Base-by-base conservation (phyloP, 1,140 invertebrate species). In the Campoletis sonorensis region DNA sequence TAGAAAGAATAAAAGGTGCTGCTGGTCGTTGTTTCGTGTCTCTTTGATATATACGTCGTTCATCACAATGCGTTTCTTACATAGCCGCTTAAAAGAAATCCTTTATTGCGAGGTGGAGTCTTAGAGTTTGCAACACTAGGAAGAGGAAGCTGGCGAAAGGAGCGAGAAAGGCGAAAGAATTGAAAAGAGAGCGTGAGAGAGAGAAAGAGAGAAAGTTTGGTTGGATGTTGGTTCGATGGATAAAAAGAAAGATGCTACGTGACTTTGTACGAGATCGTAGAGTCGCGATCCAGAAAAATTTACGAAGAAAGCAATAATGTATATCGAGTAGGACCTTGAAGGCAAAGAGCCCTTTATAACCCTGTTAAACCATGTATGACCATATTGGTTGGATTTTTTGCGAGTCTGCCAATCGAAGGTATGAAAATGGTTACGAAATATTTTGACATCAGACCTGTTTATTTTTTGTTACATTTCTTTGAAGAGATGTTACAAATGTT, bases 181-280 rank as follows among this genome's bases (percentile, higher is more conserved):
- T 18, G 72, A 15, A 80, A 26, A 16, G 61, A 51, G 23, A 27
- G 23, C 4, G 23, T 27, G 61, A 64, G 40, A 33, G 21, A 33
- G 10, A 51, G 4, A 68, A 16, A 40, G 58, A n/a, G 16, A 1
- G 51, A 54, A 21, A 64, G 76, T 61, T 77, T 64, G 37, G 61
- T 58, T 23, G 51, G 61, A 78, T 78, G 76, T 23, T 78, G 76
- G 76, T 64, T 64, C 76, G 58, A 67, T 67, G 58, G 54, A 64
- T 78, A 78, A 45, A 78, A 61, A 64, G 75, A 33, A 78, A 78
- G 76, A 26, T 45, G 76, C 76, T 78, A 78, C 58, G 76, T 78
- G 76, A 78, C 76, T 78, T 64, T 64, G 61, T 45, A 67, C 76
- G 61, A 33, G 51, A 51, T 77, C 61, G 58, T 78, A 67, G 58